Evolutionary conservation across 2,113 vertebrate species (phyloP).

Genomic region (Scatophagus argus): DNA sequence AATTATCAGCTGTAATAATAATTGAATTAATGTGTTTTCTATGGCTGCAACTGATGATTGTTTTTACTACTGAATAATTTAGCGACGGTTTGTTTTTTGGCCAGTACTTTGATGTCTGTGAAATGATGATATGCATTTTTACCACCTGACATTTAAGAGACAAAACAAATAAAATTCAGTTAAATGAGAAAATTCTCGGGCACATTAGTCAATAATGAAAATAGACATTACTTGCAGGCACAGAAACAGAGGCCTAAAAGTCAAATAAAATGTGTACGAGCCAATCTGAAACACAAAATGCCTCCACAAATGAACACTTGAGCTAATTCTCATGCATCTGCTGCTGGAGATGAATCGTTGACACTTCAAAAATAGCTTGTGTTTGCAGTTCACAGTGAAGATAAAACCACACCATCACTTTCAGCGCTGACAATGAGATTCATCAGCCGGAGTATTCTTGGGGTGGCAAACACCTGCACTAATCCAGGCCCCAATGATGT

Average conservation of each 20-base stretch:
- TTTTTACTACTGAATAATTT: neutral
- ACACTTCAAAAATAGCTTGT: slow-evolving; percentile 57
- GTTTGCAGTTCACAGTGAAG: slow-evolving; percentile 56
- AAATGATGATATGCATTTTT: too few species aligned
- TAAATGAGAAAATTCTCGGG: slow-evolving; percentile 21
- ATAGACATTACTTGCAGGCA: neutral
- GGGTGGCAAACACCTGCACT: slow-evolving; percentile 72
- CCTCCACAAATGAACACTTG: slow-evolving; percentile 31
- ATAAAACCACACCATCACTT: slow-evolving; percentile 63
- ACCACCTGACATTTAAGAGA: neutral
- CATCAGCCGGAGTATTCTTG: slow-evolving; percentile 66
- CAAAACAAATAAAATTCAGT: neutral
- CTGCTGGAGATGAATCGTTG: slow-evolving; percentile 47
- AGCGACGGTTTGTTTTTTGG: neutral
- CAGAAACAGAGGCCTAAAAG: neutral
- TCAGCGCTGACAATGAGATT: slow-evolving; percentile 66
- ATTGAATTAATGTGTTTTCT: neutral
- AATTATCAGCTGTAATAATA: neutral
- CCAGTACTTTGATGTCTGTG: too few species aligned
- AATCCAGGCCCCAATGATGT: slow-evolving; percentile 70
- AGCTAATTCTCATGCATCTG: slow-evolving; percentile 50
- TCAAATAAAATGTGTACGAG: neutral
- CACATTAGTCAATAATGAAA: neutral
- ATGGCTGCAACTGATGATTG: neutral
- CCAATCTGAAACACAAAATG: slow-evolving; percentile 15